A percentile compares a stretch with the other conserved stretches of the same genome.
Conservation (phyloP, 92 coral and sea anemone genomes). For the Epizoanthus scotinus region DNA sequence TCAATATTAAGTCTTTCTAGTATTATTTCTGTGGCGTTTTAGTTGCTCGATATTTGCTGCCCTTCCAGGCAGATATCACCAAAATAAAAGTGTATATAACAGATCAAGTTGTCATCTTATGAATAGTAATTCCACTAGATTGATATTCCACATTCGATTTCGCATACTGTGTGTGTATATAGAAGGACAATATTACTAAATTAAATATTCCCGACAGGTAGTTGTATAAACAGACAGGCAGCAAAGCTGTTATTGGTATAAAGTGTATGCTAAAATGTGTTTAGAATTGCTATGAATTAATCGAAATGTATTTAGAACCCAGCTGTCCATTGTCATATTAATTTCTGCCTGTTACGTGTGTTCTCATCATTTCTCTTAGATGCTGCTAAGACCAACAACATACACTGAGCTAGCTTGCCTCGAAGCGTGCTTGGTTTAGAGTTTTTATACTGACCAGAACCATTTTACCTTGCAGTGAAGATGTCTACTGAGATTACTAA, state of each 20-base stretch:
- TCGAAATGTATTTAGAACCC: constrained; percentile 1
- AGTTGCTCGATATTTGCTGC: too few relatives aligned
- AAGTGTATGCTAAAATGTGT: neutral
- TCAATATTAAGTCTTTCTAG: too few relatives aligned
- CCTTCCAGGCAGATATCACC: too few relatives aligned
- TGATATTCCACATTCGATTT: neutral
- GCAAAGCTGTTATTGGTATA: neutral
- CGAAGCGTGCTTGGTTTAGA: neutral
- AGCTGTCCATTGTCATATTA: neutral
- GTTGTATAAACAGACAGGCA: neutral
- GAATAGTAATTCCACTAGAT: neutral
- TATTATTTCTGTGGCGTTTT: too few relatives aligned
- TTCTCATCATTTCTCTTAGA: neutral
- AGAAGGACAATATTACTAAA: neutral
- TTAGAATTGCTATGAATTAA: constrained; percentile 8
- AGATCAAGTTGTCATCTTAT: neutral
- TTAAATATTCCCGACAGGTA: constrained; percentile 4
- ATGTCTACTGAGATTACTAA: neutral
- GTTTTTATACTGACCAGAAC: neutral
- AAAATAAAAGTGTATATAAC: too few relatives aligned
- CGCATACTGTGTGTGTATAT: neutral
- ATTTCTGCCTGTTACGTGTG: neutral
- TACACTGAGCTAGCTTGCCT: too few relatives aligned
- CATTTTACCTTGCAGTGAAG: constrained; percentile 14
- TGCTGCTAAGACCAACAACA: neutral